phyloP scores from a whole-genome alignment of 2,113 vertebrate species.

The Oreamnos americanus region DNA sequence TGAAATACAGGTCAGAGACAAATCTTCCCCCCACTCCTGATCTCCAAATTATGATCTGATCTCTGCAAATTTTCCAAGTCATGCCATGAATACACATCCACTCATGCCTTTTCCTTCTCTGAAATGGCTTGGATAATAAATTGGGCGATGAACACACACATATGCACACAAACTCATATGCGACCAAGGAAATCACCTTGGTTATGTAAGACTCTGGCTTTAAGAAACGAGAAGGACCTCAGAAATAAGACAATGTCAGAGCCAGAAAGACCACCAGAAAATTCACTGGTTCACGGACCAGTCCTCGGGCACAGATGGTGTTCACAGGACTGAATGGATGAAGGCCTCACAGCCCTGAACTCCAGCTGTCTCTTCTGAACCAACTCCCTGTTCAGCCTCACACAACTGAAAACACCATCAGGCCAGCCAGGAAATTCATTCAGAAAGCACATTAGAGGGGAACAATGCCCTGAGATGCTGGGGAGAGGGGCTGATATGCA shows the following conservation, averaged over 20 bases:
- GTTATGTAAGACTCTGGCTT: slow-evolving; percentile 10
- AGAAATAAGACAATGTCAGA: not conserved
- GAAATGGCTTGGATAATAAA: slow-evolving; percentile 1
- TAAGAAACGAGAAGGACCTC: not conserved
- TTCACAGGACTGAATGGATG: not conserved
- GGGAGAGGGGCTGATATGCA: not conserved
- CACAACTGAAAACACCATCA: not conserved
- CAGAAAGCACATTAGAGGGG: not conserved
- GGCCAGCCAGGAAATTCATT: not conserved
- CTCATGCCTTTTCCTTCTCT: not conserved
- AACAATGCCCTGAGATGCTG: not conserved
- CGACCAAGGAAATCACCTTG: not conserved
- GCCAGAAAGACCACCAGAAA: slow-evolving; percentile 21
- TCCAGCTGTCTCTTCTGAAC: not conserved
- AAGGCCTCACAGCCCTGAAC: not conserved
- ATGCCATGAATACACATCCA: not conserved
- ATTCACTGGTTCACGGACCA: not conserved
- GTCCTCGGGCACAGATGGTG: not conserved
- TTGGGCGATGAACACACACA: not conserved
- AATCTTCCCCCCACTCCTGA: not conserved
- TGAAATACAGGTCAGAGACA: not conserved
- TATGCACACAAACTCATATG: not conserved
- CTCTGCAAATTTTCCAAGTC: not conserved
- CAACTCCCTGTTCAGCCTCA: not conserved
- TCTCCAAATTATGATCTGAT: not conserved